A percentile compares a stretch with the other conserved stretches of the same genome.
Evolutionary conservation across 2,113 vertebrate species (phyloP).

Genomic region (Daboia siamensis): DNA sequence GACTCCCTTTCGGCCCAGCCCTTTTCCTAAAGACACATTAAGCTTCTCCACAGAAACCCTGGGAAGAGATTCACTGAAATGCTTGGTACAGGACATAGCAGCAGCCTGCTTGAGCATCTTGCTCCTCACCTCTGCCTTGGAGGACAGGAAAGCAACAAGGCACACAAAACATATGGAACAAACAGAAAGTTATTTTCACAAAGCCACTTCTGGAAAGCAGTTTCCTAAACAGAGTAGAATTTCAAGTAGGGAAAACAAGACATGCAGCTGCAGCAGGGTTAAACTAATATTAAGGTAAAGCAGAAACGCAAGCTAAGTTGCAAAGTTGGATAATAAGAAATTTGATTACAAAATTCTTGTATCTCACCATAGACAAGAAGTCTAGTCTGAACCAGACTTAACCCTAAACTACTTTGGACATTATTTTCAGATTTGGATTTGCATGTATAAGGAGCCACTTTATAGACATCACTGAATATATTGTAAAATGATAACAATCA

Average conservation of each 20-base stretch:
- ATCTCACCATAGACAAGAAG: neutral
- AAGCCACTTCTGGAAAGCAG: neutral
- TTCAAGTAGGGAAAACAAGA: neutral
- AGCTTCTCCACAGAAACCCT: neutral
- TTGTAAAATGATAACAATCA: slow-evolving; percentile 2
- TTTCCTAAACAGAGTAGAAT: neutral
- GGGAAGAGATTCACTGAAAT: neutral
- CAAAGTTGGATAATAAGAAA: neutral
- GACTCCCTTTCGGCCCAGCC: neutral
- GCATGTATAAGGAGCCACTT: neutral
- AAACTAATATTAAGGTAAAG: neutral
- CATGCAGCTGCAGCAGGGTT: neutral
- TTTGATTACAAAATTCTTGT: neutral
- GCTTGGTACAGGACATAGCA: neutral
- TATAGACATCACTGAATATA: neutral
- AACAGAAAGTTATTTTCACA: neutral
- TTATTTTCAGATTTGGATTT: neutral
- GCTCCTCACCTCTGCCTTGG: neutral
- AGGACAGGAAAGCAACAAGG: neutral
- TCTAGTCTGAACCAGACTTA: neutral
- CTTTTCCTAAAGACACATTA: neutral
- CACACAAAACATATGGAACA: neutral
- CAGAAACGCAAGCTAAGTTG: neutral
- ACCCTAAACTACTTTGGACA: neutral
- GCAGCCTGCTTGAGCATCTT: neutral